Evolutionary conservation across 2,888 invertebrate species (phyloP), one percentile per base, ranked within the genome.

Genomic region (Macaria liturata): DNA sequence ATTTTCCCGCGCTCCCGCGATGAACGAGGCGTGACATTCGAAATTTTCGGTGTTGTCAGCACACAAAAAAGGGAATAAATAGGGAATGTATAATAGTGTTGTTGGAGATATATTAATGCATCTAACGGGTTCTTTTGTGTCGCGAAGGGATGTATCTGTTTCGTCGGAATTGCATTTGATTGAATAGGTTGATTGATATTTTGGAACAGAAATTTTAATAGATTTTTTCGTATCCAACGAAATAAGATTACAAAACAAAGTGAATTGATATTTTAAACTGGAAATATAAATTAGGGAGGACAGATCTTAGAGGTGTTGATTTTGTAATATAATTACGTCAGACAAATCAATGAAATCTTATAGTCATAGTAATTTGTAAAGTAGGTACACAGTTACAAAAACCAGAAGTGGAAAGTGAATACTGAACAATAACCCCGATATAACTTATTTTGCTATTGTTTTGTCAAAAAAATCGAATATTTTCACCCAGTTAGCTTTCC

Each of bases 21-120:
- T 83, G 88, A 88, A 90, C 88, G 83, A 91, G 89, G 86, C 91
- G 90, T 90, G 90, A 90, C 91, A 90, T 84, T 89, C 66, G 81
- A 88, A 89, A 89, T 84, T 82, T 84, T 81, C 80, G 82, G 75
- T 69, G 70, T 70, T 85, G 85, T 81, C 83, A 85, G 84, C 78
- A 61, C 64, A 80, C 75, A 85, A 84, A 84, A 85, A 84, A 79
- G 69, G 64, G 76, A 77, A 63, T 60, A 58, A 76, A 75, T 74
- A 74, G 81, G 83, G 84, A 82, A 86, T 54, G 50, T 54, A 40
- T 54, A 59, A 59, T 83, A 81, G 83, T 81, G 81, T 83, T 84
- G 80, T 83, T 83, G 80, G 83, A 80, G 77, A 83, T 78, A 83
- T 86, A 85, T 87, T 86, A 88, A 89, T 84, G 88, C 86, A 82